These are phyloP conservation scores for Amphiprion clarkii DNA, from an alignment of 2,797 vertebrate genomes.

Conservation along the genomic window DNA sequence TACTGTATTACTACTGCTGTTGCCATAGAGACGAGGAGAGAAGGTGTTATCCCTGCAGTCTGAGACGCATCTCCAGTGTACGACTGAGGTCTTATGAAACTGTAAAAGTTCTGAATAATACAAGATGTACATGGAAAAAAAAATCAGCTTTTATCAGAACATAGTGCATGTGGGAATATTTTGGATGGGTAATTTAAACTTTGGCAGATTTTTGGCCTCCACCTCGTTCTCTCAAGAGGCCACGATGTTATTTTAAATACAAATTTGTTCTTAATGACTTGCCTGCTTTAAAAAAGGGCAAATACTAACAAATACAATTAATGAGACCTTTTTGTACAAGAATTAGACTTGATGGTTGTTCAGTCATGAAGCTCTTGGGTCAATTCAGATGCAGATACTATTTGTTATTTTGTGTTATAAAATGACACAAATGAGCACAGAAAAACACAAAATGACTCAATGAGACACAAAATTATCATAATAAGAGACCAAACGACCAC, in stretches of 20 bases:
- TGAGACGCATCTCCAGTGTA: constrained; percentile 36
- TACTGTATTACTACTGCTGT: constrained; percentile 72
- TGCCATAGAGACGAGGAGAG: constrained; percentile 71
- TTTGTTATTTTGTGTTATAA: too few species aligned
- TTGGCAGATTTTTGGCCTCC: too few species aligned
- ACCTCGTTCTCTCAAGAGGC: too few species aligned
- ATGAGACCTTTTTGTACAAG: background rate
- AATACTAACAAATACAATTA: background rate
- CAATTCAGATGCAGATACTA: too few species aligned
- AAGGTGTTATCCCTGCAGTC: constrained; percentile 50
- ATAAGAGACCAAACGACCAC: too few species aligned
- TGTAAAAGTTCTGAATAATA: constrained; percentile 44
- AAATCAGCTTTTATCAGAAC: constrained; percentile 13
- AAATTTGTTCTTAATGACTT: too few species aligned
- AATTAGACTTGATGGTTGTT: background rate
- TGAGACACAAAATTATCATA: too few species aligned
- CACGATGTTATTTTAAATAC: too few species aligned
- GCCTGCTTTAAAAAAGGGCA: too few species aligned
- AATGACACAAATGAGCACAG: too few species aligned
- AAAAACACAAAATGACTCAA: too few species aligned
- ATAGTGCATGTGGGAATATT: background rate
- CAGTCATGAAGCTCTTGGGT: background rate
- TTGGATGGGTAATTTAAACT: too few species aligned
- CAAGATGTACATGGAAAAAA: constrained; percentile 24
- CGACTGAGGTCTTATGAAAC: constrained; percentile 43